A percentile compares a stretch with the other conserved stretches of the same genome.
These are phyloP conservation scores for Alouatta palliata DNA, from an alignment of 2,113 vertebrate genomes.

Conservation along the genomic window DNA sequence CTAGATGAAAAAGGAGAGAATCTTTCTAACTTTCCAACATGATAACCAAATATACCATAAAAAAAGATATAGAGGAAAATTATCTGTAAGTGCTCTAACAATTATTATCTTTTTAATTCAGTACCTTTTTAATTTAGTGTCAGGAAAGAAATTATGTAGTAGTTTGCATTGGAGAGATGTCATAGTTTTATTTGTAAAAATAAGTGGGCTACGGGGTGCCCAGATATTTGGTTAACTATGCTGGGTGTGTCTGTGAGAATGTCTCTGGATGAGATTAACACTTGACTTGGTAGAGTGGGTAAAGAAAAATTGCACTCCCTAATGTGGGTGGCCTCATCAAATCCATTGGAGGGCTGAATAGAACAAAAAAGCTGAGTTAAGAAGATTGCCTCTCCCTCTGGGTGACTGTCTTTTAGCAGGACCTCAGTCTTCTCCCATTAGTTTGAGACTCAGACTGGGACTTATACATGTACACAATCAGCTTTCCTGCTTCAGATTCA, in stretches of 20 bases:
- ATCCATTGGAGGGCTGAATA: too few species aligned
- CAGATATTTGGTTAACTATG: too few species aligned
- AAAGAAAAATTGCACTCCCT: too few species aligned
- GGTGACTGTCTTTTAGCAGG: too few species aligned
- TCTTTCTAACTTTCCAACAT: not conserved
- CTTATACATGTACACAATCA: not conserved
- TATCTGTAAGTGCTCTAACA: not conserved
- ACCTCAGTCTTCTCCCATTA: not conserved
- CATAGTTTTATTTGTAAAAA: not conserved
- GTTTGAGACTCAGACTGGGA: fast-evolving
- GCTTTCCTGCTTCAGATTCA: not conserved
- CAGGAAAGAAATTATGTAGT: not conserved
- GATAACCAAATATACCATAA: not conserved
- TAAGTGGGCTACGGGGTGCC: too few species aligned
- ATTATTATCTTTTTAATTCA: not conserved
- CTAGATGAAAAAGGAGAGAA: not conserved
- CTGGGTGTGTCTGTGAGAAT: too few species aligned
- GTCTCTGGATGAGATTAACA: too few species aligned
- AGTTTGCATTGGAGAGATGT: not conserved
- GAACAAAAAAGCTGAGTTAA: not conserved
- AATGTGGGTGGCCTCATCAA: too few species aligned
- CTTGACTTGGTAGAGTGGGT: too few species aligned
- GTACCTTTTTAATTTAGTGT: not conserved
- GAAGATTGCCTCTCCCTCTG: not conserved
- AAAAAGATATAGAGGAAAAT: not conserved